phyloP scores from a whole-genome alignment of 2,888 invertebrate genomes.

The Cantharis rufa region DNA sequence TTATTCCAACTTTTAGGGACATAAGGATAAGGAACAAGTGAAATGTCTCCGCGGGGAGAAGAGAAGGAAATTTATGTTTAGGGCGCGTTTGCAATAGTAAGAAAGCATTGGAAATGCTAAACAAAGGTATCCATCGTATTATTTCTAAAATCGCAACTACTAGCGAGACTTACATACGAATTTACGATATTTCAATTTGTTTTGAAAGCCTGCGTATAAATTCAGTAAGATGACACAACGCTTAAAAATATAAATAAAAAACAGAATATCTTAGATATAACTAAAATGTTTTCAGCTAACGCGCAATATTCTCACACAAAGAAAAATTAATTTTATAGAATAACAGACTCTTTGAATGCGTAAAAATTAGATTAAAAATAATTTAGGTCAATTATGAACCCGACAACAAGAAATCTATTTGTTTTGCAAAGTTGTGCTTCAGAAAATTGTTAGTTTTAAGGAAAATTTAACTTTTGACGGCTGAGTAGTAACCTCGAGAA shows the following conservation, averaged over 20 bases:
- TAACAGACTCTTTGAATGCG: neutral
- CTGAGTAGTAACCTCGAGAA: too few relatives aligned
- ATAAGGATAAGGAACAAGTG: neutral
- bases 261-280: neutral
- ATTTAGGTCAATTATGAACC: too few relatives aligned
- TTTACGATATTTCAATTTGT: neutral
- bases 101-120: neutral
- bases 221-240: neutral
- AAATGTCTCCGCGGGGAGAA: neutral
- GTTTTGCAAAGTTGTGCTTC: too few relatives aligned
- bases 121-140: neutral
- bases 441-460: too few relatives aligned
- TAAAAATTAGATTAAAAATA: too few relatives aligned
- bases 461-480: too few relatives aligned
- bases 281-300: neutral
- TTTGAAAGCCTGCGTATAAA: neutral
- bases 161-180: neutral
- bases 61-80: neutral
- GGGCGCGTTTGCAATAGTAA: neutral
- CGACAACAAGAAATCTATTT: too few relatives aligned
- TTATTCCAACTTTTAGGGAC: neutral
- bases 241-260: neutral
- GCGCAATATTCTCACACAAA: neutral
- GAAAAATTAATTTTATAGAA: neutral
- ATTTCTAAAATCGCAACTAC: neutral